A percentile compares a stretch with the other conserved stretches of the same genome.
phyloP scores from a whole-genome alignment of 2,113 vertebrate genomes.

The Silurus asotus region DNA sequence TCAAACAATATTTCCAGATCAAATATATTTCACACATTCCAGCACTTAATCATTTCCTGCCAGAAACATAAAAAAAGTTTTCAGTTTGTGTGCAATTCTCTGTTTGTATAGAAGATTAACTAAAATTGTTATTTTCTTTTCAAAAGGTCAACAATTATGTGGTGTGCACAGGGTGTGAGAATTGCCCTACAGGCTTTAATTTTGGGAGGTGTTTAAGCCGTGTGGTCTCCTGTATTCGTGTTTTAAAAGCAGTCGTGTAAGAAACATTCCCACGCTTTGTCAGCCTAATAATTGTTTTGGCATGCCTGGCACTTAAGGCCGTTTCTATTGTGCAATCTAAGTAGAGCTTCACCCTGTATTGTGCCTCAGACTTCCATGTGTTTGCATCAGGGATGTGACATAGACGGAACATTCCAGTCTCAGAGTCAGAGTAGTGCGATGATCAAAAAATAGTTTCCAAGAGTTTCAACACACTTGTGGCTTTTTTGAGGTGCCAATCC shows the following conservation, averaged over 20 bases:
- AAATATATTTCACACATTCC: not conserved
- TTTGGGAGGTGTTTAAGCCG: not conserved
- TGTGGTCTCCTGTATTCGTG: slow-evolving; percentile 12
- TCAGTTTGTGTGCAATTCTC: slow-evolving; percentile 22
- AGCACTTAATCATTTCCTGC: not conserved
- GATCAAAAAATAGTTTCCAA: not conserved
- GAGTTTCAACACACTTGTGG: not conserved
- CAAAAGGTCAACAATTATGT: slow-evolving; percentile 38
- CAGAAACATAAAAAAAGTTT: slow-evolving; percentile 23
- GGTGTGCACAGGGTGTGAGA: slow-evolving; percentile 33
- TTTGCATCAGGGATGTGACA: slow-evolving; percentile 15
- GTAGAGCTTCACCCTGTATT: slow-evolving; percentile 23
- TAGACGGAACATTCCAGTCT: not conserved
- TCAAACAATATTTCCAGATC: not conserved
- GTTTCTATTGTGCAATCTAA: slow-evolving; percentile 27
- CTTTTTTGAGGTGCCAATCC: not conserved
- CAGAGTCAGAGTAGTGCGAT: not conserved
- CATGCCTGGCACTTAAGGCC: slow-evolving; percentile 12
- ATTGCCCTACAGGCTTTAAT: slow-evolving; percentile 14
- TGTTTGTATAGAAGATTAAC: slow-evolving; percentile 28
- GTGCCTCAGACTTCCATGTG: slow-evolving; percentile 9
- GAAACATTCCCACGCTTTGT: slow-evolving; percentile 28
- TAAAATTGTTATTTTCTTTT: slow-evolving; percentile 32
- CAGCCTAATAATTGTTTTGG: slow-evolving; percentile 31
- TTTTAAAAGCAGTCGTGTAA: slow-evolving; percentile 16